Percentiles rank a stretch among this genome's conserved stretches.
phyloP scores from a whole-genome alignment of 2,797 vertebrate genomes.

The Nannoperca australis region DNA sequence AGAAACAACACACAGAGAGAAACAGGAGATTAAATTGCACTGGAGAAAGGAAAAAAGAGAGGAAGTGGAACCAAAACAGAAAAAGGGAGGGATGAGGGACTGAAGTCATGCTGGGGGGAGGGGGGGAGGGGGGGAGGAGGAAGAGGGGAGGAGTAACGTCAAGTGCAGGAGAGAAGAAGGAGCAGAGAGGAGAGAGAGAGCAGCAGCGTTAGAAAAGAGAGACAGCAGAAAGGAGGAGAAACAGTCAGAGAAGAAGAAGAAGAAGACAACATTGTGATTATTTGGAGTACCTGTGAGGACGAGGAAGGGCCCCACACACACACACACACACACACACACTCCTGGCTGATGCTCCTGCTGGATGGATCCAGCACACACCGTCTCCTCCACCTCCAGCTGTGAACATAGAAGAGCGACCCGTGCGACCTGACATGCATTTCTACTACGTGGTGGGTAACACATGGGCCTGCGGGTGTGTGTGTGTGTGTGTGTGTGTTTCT shows the following conservation, averaged over 20 bases:
- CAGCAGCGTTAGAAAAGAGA: conserved; percentile 12
- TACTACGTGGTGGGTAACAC: conserved; percentile 81
- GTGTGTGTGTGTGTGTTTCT: conserved; percentile 13
- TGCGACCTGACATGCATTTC: conserved; percentile 82
- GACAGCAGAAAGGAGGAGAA: not conserved
- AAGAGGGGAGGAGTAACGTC: conserved; percentile 48
- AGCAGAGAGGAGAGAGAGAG: conserved; percentile 10
- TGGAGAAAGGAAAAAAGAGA: conserved; percentile 4
- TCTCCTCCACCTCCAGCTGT: conserved; percentile 34
- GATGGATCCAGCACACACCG: conserved; percentile 47
- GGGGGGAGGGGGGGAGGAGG: not conserved
- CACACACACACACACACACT: conserved; percentile 33
- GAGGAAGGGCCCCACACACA: conserved; percentile 4
- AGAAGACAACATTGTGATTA: conserved; percentile 2
- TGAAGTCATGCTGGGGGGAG: conserved; percentile 43
- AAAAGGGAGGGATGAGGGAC: conserved; percentile 38
- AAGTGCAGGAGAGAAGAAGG: conserved; percentile 56
- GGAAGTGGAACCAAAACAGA: conserved; percentile 50
- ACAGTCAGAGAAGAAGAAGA: not conserved
- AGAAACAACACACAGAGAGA: not conserved
- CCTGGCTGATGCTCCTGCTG: conserved; percentile 54
- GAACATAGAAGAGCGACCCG: conserved; percentile 54
- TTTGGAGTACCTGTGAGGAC: conserved; percentile 39
- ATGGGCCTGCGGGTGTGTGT: not conserved
- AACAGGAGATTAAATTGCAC: not conserved